Percentiles rank a stretch among this genome's conserved stretches.
phyloP scores from a whole-genome alignment of 2,888 invertebrate species.

The Leptarthrus brevirostris region DNA sequence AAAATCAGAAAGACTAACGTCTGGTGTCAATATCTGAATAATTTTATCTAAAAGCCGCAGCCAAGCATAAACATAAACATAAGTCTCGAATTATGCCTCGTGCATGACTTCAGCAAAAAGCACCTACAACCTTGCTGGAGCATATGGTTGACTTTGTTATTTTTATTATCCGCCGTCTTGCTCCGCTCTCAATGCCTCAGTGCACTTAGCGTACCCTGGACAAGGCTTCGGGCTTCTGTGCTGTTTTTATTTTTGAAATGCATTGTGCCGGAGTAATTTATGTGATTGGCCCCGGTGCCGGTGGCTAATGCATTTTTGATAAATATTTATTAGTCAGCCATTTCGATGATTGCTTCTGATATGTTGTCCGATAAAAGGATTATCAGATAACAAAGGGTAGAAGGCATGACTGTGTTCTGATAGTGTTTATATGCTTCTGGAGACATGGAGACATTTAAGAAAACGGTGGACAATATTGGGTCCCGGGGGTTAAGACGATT shows the following conservation, averaged over 20 bases:
- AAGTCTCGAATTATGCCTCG: too few relatives aligned
- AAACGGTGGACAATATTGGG: neutral
- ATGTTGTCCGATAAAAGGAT: constrained; percentile 42
- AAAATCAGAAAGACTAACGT: too few relatives aligned
- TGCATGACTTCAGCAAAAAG: too few relatives aligned
- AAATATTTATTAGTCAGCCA: constrained; percentile 48
- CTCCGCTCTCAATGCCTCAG: neutral
- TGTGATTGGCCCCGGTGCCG: constrained; percentile 19
- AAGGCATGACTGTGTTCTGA: neutral
- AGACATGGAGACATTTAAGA: neutral
- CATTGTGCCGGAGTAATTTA: constrained; percentile 18
- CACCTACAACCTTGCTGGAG: too few relatives aligned
- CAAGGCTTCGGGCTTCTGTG: neutral
- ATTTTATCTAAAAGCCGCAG: too few relatives aligned
- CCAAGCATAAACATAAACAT: too few relatives aligned
- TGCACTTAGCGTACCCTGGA: constrained; percentile 5
- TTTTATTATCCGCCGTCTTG: neutral
- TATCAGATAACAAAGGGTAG: constrained; percentile 10
- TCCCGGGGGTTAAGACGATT: neutral
- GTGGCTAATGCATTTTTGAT: constrained; percentile 47
- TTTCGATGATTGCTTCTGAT: constrained; percentile 45
- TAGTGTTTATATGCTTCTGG: constrained; percentile 16
- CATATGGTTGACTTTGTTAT: too few relatives aligned
- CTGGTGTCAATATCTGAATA: too few relatives aligned
- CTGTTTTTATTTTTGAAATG: constrained; percentile 22